A percentile compares a stretch with the other conserved stretches of the same genome.
Conservation (phyloP, 2,113 vertebrate genomes). For the Cyanoderma ruficeps region DNA sequence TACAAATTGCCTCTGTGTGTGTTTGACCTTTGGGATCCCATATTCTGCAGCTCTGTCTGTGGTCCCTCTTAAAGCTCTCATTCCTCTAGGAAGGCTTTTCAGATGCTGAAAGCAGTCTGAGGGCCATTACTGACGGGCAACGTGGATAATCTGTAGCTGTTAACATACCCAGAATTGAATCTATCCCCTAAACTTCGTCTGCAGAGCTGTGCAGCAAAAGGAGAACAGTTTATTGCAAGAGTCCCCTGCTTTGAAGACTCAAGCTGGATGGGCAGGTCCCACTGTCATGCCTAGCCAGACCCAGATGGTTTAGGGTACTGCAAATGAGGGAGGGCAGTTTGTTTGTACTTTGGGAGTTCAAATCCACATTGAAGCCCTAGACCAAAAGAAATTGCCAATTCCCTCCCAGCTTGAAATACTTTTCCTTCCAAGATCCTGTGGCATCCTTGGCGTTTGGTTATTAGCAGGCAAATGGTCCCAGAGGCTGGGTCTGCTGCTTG, state of each 20-base stretch:
- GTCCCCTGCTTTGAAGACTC: neutral
- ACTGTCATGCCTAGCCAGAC: neutral
- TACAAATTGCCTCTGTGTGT: neutral
- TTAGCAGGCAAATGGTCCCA: neutral
- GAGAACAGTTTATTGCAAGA: neutral
- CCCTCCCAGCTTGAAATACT: neutral
- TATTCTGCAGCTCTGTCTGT: neutral
- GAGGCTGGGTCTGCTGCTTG: neutral
- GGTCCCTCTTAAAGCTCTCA: neutral
- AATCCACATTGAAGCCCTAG: neutral
- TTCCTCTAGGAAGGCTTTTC: neutral
- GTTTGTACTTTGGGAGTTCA: neutral
- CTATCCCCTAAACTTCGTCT: neutral
- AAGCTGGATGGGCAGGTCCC: neutral
- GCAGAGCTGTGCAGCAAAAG: neutral
- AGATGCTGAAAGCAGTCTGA: neutral
- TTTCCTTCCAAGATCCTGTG: neutral
- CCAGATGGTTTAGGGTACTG: neutral
- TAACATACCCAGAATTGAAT: neutral
- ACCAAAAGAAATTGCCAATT: neutral
- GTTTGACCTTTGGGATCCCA: neutral
- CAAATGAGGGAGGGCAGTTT: neutral
- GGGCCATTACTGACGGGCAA: neutral
- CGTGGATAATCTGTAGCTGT: neutral
- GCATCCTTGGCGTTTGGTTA: neutral